Evolutionary conservation across 2,888 invertebrate species (phyloP), one percentile per base, ranked within the genome.

Genomic region (Thera obeliscata): DNA sequence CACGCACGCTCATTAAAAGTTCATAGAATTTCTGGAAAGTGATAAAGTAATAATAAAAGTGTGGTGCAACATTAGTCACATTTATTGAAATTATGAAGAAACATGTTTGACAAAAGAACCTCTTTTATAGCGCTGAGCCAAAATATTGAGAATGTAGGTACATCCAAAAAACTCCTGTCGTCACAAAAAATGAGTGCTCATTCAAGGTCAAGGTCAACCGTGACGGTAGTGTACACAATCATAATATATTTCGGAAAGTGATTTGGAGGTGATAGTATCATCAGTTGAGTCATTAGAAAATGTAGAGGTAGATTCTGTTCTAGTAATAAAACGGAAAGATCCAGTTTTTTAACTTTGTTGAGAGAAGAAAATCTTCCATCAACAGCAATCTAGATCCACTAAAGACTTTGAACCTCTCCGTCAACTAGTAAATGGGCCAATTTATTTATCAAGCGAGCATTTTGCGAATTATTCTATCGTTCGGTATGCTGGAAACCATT

Each of bases 361-460:
- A 50, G 56, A 63, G 8, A 60, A 49, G 41, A 56, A 52, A 57
- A 57, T 57, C 11, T 52, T 58, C 58, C 58, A 56, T 56, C 55
- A 67, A n/a, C 55, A 62, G 6, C 41, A 49, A 61, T 66, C 36
- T 56, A 35, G 50, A 61, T 55, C 56, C 41, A 61, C 50, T 6
- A 41, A 41, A 41, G 41, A 41, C 43, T 46, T 43, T 43, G 35
- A 33, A 61, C 46, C 46, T 33, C 43, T 67, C 61, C 22, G 7
- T 49, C 49, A 70, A 71, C 59, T 49, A 38, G 43, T 55, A 66
- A 72, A 74, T 69, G 63, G 68, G 48, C 62, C 72, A 72, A 72
- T 74, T 74, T 71, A 56, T 67, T 56, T 64, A 72, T 67, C 64
- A 65, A 69, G 41, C 60, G 12, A 38, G 49, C 57, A 55, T 64